phyloP scores from a whole-genome alignment of 2,113 vertebrate species.

The Rattus rattus region DNA sequence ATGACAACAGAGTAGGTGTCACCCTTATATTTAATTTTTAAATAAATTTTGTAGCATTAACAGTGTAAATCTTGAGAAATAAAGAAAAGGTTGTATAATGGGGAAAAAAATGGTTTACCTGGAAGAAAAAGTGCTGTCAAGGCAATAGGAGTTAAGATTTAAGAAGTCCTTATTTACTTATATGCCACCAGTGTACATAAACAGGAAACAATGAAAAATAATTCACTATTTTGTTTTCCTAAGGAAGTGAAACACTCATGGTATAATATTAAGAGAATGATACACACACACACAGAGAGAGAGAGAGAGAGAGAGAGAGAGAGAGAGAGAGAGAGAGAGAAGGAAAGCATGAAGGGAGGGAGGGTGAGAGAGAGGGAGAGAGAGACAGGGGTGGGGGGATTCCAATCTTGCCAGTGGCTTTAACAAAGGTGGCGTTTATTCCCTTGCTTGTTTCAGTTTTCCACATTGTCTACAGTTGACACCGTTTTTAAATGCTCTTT shows the following conservation, averaged over 20 bases:
- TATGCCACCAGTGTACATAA: not conserved
- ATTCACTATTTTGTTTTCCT: not conserved
- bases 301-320: not conserved
- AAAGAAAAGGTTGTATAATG: not conserved
- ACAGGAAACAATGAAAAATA: not conserved
- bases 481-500: not conserved
- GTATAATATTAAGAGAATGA: not conserved
- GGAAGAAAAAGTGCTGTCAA: not conserved
- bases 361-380: too few species aligned
- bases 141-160: not conserved
- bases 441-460: not conserved
- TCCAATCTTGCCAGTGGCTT: not conserved
- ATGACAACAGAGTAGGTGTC: not conserved
- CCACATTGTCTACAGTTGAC: not conserved
- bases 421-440: not conserved
- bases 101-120: not conserved
- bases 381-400: not conserved
- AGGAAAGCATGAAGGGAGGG: not conserved
- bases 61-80: not conserved
- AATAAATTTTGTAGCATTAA: not conserved
- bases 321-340: not conserved
- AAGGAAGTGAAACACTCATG: not conserved
- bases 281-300: not conserved
- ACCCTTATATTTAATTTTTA: not conserved
- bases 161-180: not conserved